These are phyloP conservation scores for Vireo griseus DNA, from an alignment of 2,797 vertebrate genomes.

Conservation along the genomic window DNA sequence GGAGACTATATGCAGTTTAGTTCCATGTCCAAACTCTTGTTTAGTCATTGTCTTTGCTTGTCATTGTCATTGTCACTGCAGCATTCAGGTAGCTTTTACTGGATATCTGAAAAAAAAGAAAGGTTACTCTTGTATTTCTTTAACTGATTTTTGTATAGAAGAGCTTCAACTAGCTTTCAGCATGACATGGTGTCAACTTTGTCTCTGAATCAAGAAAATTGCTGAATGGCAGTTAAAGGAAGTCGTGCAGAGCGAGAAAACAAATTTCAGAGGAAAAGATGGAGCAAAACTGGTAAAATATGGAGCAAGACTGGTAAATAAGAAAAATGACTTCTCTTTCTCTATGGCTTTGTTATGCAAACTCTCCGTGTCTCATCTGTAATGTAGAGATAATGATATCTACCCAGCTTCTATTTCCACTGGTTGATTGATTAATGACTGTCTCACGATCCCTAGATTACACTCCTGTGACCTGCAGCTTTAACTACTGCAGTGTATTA, in stretches of 20 bases:
- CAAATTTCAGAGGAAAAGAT: background rate
- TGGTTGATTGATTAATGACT: slow-evolving; percentile 45
- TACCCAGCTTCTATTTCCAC: background rate
- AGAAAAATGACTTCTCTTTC: background rate
- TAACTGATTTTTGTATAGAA: background rate
- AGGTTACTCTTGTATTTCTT: background rate
- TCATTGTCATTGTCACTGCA: background rate
- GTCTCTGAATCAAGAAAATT: background rate
- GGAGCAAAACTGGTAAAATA: background rate
- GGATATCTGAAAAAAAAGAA: background rate
- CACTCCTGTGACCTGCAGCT: slow-evolving; percentile 9
- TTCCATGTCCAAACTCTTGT: background rate
- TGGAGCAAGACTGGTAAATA: background rate
- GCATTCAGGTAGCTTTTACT: background rate
- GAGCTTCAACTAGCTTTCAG: background rate
- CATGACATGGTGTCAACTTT: background rate
- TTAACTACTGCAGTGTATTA: background rate
- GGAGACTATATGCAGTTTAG: background rate
- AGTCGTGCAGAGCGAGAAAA: background rate
- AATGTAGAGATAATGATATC: slow-evolving; percentile 20
- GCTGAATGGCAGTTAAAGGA: background rate
- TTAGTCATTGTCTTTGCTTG: background rate
- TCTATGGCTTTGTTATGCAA: background rate
- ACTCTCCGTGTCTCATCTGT: background rate
- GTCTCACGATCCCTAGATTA: slow-evolving; percentile 11